Evolutionary conservation across 2,797 vertebrate genomes (phyloP).

Genomic region (Sebastes hubbsi): DNA sequence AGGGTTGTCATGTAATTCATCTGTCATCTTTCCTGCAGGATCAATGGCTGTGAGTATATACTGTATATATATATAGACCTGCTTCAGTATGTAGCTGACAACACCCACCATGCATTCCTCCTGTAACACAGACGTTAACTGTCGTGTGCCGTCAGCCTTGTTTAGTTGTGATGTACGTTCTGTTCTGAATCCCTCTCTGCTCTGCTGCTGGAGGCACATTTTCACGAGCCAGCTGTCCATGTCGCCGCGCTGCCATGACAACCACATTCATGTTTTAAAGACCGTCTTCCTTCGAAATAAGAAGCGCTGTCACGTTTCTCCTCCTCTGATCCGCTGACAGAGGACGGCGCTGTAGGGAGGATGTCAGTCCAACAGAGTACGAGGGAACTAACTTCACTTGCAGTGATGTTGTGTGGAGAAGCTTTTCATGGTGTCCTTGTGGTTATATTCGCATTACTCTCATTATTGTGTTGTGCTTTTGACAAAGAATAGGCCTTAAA

Average conservation of each 20-base stretch:
- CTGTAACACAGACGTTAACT: not conserved
- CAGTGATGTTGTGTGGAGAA: not conserved
- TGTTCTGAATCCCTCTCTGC: not conserved
- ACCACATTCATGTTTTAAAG: slow-evolving; percentile 35
- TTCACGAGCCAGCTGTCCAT: slow-evolving; percentile 14
- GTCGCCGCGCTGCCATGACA: slow-evolving; percentile 40
- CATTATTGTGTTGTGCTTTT: not conserved
- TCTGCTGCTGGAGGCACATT: not conserved
- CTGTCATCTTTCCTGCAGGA: slow-evolving; percentile 20
- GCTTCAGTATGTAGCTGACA: not conserved
- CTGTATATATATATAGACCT: not conserved
- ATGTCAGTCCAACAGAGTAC: not conserved
- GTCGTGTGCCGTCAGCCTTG: not conserved
- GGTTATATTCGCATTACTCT: not conserved
- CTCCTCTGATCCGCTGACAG: not conserved
- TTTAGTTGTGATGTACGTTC: not conserved
- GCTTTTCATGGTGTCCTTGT: not conserved
- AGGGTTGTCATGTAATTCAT: not conserved
- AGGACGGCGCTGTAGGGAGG: not conserved
- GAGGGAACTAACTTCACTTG: not conserved
- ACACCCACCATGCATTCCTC: not conserved
- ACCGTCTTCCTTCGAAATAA: slow-evolving; percentile 10
- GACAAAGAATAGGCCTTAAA: not conserved
- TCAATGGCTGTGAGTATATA: not conserved
- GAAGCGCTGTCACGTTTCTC: not conserved